phyloP scores from a whole-genome alignment of 35 echinoderm and acorn worm species.

The Apostichopus californicus region DNA sequence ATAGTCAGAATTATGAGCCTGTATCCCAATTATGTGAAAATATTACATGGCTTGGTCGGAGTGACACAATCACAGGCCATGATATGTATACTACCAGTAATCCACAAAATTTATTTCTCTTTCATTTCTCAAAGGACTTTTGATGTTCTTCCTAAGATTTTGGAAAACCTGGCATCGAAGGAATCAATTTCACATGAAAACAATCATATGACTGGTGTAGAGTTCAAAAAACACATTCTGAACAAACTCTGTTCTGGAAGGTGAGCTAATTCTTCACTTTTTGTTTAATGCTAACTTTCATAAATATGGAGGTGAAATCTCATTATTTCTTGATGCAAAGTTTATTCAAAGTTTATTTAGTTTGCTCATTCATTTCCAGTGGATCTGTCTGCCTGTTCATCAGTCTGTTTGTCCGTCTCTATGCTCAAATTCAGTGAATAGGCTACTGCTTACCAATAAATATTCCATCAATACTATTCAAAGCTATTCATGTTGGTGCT shows the following conservation, averaged over 20 bases:
- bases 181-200: constrained; percentile 54
- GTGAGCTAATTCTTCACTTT: constrained; percentile 28
- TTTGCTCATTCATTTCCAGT: too few species aligned
- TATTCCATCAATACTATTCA: neutral
- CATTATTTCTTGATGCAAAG: too few species aligned
- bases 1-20: neutral
- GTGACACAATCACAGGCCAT: neutral
- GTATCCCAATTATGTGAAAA: neutral
- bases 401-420: too few species aligned
- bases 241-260: constrained; percentile 69
- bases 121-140: constrained; percentile 39
- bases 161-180: constrained; percentile 53
- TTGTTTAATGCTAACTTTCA: too few species aligned
- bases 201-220: constrained; percentile 61
- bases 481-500: too few species aligned
- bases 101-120: neutral
- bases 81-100: neutral
- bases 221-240: constrained; percentile 61
- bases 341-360: too few species aligned
- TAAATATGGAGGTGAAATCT: too few species aligned
- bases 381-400: too few species aligned
- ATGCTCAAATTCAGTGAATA: too few species aligned
- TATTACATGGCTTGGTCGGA: neutral
- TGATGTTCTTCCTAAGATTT: constrained; percentile 63
- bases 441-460: neutral